A percentile compares a stretch with the other conserved stretches of the same genome.
Evolutionary conservation across 2,113 vertebrate genomes (phyloP).

Genomic region (Lepidothrix coronata): DNA sequence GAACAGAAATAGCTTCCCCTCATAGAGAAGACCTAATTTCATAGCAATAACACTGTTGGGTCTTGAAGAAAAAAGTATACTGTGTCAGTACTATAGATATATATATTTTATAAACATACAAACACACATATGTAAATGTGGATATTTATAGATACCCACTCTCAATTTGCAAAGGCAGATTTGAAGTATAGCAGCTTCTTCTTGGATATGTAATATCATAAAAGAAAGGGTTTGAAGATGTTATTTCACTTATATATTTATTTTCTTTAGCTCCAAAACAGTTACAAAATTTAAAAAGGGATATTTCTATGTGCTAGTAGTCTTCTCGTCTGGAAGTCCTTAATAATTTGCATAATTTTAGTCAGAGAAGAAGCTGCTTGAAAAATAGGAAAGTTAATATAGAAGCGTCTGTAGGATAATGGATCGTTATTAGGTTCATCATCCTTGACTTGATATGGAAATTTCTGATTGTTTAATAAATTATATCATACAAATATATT

Average conservation of each 20-base stretch:
- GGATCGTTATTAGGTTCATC: not conserved
- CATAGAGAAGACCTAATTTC: not conserved
- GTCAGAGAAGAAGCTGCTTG: not conserved
- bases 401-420: not conserved
- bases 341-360: not conserved
- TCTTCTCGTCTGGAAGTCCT: not conserved
- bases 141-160: not conserved
- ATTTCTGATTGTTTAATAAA: not conserved
- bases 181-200: not conserved
- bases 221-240: not conserved
- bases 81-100: not conserved
- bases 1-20: not conserved
- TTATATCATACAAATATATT: not conserved
- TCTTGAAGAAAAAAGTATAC: not conserved
- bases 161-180: not conserved
- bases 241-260: not conserved
- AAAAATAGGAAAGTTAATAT: not conserved
- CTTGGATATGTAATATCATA: not conserved
- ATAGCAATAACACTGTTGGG: not conserved
- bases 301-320: not conserved
- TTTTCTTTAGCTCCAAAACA: not conserved
- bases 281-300: not conserved
- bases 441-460: not conserved
- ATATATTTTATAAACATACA: not conserved
- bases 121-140: rapidly evolving